Evolutionary conservation across 2,888 invertebrate genomes (phyloP).

Genomic region (Oscheius onirici): DNA sequence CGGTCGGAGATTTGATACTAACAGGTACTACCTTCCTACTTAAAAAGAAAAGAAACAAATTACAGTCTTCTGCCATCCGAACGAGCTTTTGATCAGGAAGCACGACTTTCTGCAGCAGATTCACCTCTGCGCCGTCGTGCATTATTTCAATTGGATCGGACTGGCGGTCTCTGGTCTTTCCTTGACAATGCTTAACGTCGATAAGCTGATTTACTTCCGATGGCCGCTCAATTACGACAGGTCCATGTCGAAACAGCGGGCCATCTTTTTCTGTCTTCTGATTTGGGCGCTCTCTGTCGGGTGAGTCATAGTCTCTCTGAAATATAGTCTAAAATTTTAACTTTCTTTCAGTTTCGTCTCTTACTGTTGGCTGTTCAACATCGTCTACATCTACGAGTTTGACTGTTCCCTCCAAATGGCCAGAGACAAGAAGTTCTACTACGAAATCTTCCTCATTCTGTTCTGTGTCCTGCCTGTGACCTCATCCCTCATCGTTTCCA

Average conservation of each 20-base stretch:
- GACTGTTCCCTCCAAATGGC: conserved; percentile 69
- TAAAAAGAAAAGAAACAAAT: background rate
- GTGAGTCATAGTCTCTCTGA: conserved; percentile 35
- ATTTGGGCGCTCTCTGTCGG: conserved; percentile 70
- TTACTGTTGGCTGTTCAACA: conserved; percentile 69
- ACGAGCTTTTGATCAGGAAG: conserved; percentile 69
- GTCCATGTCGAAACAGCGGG: conserved; percentile 70
- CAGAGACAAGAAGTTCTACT: conserved; percentile 65
- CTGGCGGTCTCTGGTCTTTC: conserved; percentile 69
- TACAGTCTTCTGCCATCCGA: conserved; percentile 70
- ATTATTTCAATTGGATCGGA: conserved; percentile 70
- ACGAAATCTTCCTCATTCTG: conserved; percentile 67
- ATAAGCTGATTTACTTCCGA: conserved; percentile 70
- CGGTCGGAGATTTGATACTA: conserved; percentile 68
- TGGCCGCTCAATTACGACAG: conserved; percentile 70
- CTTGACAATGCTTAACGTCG: conserved; percentile 68
- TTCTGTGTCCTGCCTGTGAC: conserved; percentile 69
- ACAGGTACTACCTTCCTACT: conserved; percentile 52
- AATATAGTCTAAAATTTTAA: background rate
- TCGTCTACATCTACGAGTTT: conserved; percentile 64
- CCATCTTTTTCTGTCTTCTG: conserved; percentile 62
- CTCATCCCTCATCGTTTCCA: conserved; percentile 68
- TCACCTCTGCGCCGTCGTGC: conserved; percentile 65
- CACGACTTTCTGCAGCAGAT: conserved; percentile 67
- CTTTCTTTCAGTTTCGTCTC: conserved; percentile 63